Evolutionary conservation across 1,140 invertebrate genomes (phyloP).

Genomic region (Gryllus bimaculatus): DNA sequence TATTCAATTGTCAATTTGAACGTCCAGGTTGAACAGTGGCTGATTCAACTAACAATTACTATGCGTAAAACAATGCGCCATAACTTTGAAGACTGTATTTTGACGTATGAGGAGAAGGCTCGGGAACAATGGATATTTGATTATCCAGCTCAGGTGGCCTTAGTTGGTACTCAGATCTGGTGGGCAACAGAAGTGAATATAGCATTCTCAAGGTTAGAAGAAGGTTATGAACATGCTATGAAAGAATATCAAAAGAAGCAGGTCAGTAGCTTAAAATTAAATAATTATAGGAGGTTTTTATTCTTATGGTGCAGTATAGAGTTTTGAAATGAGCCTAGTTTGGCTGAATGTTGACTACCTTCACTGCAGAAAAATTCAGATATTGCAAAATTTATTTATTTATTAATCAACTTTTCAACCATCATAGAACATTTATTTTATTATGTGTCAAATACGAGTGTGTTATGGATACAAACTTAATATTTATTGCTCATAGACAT

Average conservation of each 20-base stretch:
- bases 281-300: too few species aligned
- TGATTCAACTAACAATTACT: slow-evolving; percentile 70
- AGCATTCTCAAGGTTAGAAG: slow-evolving; percentile 81
- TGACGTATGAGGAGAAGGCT: slow-evolving; percentile 80
- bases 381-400: too few species aligned
- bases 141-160: slow-evolving; percentile 78
- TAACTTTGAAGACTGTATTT: slow-evolving; percentile 68
- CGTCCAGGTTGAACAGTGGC: slow-evolving; percentile 77
- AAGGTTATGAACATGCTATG: slow-evolving; percentile 83
- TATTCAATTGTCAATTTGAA: background rate
- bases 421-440: too few species aligned
- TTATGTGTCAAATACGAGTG: too few species aligned
- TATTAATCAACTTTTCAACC: too few species aligned
- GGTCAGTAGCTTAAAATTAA: slow-evolving; percentile 29
- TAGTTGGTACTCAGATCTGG: slow-evolving; percentile 90
- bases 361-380: too few species aligned
- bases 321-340: too few species aligned
- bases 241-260: slow-evolving; percentile 91
- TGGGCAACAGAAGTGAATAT: slow-evolving; percentile 90
- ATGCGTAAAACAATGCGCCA: slow-evolving; percentile 72
- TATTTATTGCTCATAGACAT: too few species aligned
- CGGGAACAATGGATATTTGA: slow-evolving; percentile 87
- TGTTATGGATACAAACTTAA: too few species aligned
- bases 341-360: too few species aligned
- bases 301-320: too few species aligned